Evolutionary conservation across 2,888 invertebrate species (phyloP).

Genomic region (Acronicta psi): DNA sequence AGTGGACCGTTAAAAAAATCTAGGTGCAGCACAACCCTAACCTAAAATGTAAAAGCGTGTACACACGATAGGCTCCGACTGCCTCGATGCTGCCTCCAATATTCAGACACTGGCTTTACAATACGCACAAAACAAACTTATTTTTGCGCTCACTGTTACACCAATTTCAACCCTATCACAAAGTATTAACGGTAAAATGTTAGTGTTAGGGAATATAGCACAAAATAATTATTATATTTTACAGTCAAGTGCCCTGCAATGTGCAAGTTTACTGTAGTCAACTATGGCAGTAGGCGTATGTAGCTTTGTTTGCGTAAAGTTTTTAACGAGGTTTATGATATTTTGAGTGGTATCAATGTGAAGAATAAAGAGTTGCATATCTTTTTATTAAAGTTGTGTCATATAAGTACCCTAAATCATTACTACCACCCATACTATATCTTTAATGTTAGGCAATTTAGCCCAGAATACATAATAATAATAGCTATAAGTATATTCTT

Average conservation of each 20-base stretch:
- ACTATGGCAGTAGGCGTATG: slow-evolving; percentile 15
- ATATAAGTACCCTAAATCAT: too few species aligned
- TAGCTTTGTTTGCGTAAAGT: slow-evolving; percentile 31
- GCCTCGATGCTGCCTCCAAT: slow-evolving; percentile 56
- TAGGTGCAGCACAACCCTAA: slow-evolving; percentile 38
- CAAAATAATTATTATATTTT: slow-evolving; percentile 54
- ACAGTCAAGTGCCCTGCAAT: slow-evolving; percentile 48
- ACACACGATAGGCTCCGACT: slow-evolving; percentile 55
- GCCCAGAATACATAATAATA: too few species aligned
- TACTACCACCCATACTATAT: too few species aligned
- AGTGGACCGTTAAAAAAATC: background rate
- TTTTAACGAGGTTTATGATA: slow-evolving; percentile 19
- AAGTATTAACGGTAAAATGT: background rate
- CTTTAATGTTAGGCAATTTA: too few species aligned
- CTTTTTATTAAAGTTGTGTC: too few species aligned
- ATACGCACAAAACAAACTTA: slow-evolving; percentile 47
- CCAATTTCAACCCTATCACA: slow-evolving; percentile 18
- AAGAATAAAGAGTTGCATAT: background rate
- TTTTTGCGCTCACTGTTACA: slow-evolving; percentile 14
- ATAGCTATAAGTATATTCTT: too few species aligned
- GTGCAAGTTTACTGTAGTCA: slow-evolving; percentile 37
- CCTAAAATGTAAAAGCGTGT: slow-evolving; percentile 44
- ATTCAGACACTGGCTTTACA: slow-evolving; percentile 55
- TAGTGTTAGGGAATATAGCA: background rate
- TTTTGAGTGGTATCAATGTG: slow-evolving; percentile 26